Evolutionary conservation across 2,888 invertebrate species (phyloP).

Genomic region (Harmothoe impar): DNA sequence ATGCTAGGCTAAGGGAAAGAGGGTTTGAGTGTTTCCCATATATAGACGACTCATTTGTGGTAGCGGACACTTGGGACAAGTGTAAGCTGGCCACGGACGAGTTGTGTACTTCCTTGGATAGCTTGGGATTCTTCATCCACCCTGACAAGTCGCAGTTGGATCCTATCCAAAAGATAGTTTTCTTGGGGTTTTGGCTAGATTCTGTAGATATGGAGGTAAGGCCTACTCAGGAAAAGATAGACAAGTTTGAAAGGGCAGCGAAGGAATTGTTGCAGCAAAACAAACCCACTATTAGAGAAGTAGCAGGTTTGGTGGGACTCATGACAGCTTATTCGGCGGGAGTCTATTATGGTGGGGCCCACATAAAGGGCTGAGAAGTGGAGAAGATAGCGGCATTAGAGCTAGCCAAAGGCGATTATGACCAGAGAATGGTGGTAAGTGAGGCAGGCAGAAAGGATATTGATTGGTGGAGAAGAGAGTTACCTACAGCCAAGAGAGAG

Average conservation of each 20-base stretch:
- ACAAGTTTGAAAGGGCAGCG: neutral
- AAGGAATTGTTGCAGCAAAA: neutral
- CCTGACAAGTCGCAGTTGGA: constrained; percentile 66
- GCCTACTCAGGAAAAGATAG: constrained; percentile 57
- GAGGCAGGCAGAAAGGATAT: neutral
- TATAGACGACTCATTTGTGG: constrained; percentile 68
- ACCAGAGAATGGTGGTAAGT: neutral
- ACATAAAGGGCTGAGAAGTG: neutral
- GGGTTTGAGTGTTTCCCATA: constrained; percentile 66
- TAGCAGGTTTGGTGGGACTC: constrained; percentile 33
- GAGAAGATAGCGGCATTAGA: neutral
- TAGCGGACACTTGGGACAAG: neutral
- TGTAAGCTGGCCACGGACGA: constrained; percentile 45
- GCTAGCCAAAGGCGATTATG: neutral
- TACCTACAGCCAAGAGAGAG: neutral
- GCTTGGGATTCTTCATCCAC: constrained; percentile 67
- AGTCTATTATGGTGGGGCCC: constrained; percentile 1
- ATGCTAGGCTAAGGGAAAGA: constrained; percentile 65
- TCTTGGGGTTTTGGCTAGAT: constrained; percentile 69
- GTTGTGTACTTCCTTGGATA: constrained; percentile 61
- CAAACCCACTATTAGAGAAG: constrained; percentile 43
- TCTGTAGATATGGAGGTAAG: constrained; percentile 65
- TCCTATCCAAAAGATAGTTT: constrained; percentile 65
- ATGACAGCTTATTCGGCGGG: constrained; percentile 35
- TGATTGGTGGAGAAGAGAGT: neutral